Conservation (phyloP, 2,888 invertebrate species). For the Horisme vitalbata region DNA sequence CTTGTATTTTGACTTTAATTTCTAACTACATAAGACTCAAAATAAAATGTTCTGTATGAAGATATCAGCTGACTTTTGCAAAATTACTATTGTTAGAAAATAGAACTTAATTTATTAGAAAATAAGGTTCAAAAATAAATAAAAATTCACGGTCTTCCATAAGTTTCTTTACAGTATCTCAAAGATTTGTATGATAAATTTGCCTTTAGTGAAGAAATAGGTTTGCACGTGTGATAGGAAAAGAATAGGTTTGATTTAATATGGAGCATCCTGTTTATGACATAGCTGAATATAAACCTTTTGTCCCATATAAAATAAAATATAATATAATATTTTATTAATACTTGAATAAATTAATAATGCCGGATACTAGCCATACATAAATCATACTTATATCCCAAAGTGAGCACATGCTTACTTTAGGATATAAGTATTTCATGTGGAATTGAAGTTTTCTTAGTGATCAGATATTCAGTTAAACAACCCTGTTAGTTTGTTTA, state of each 20-base stretch:
- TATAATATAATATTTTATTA: too few species aligned
- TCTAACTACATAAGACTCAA: background rate
- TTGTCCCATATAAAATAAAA: background rate
- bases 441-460: too few species aligned
- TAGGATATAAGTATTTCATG: too few species aligned
- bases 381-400: too few species aligned
- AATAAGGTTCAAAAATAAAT: background rate
- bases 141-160: conserved; percentile 1
- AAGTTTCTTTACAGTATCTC: conserved; percentile 6
- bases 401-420: too few species aligned
- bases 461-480: too few species aligned
- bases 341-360: too few species aligned
- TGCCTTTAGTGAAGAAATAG: conserved; percentile 5
- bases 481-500: too few species aligned
- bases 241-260: conserved; percentile 18
- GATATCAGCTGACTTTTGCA: conserved; percentile 6
- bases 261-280: background rate
- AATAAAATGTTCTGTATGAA: background rate
- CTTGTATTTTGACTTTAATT: conserved; percentile 6
- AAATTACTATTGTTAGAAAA: background rate
- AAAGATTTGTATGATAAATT: conserved; percentile 19
- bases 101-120: background rate
- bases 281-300: background rate
- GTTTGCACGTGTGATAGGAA: conserved; percentile 19
- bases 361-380: too few species aligned